A percentile compares a stretch with the other conserved stretches of the same genome.
These are phyloP conservation scores for Chamaea fasciata DNA, from an alignment of 2,113 vertebrate species.

Conservation along the genomic window DNA sequence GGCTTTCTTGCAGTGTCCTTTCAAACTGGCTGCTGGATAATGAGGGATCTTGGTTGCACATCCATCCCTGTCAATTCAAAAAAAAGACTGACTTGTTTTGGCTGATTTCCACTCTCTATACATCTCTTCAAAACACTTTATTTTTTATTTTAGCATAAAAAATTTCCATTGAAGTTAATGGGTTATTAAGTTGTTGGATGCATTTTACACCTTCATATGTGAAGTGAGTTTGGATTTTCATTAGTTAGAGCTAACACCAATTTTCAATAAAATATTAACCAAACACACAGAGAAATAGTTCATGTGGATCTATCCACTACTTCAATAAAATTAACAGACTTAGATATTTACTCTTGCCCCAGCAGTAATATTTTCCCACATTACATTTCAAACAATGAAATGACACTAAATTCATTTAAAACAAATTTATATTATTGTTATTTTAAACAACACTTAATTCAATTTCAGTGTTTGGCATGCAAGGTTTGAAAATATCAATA, in stretches of 20 bases:
- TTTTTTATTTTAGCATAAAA: neutral
- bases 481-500: conserved; percentile 64
- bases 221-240: conserved; percentile 66
- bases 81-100: neutral
- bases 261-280: conserved; percentile 80
- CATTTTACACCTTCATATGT: conserved; percentile 59
- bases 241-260: conserved; percentile 74
- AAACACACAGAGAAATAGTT: conserved; percentile 75
- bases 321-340: conserved; percentile 78
- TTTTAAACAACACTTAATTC: conserved; percentile 80
- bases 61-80: neutral
- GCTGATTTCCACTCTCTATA: neutral
- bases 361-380: conserved; percentile 69
- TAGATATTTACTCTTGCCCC: conserved; percentile 74
- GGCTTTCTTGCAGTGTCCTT: neutral
- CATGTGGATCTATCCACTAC: conserved; percentile 71
- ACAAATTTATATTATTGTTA: conserved; percentile 78
- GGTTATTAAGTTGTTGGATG: conserved; percentile 75
- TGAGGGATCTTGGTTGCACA: neutral
- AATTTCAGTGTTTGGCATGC: conserved; percentile 77
- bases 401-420: conserved; percentile 81
- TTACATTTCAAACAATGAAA: conserved; percentile 79
- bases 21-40: neutral
- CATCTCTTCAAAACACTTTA: neutral
- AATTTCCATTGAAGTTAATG: conserved; percentile 17